Base-by-base conservation (phyloP, 1,140 invertebrate genomes). In the Bombus haemorrhoidalis region DNA sequence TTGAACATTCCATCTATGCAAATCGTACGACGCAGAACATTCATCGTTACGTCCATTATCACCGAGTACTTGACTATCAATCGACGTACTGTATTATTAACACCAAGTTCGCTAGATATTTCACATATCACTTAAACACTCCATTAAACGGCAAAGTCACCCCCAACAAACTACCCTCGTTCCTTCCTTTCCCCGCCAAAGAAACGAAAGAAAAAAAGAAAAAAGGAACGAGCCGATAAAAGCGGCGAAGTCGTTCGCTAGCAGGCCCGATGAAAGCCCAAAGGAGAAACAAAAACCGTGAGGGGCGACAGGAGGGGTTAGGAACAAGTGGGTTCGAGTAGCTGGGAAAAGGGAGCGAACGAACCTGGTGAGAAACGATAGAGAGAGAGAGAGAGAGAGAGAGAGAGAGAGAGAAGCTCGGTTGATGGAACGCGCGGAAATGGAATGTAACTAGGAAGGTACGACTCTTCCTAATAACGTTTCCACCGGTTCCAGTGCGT, bases 381-480 rank as follows among this genome's bases (percentile, higher is more conserved):
- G 69, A 75, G 28, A 5, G 13, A 34, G 15, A 12, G 78, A 66
- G n/a, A 66, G 62, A 34, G 32, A 13, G 32, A 12, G 13, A 47
- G 18, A 13, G 25, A 10, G 22, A 57, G 32, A 18, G 74, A 32
- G 64, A 66, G 64, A 37, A 34, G 18, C 83, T 90, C 83, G 59
- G 84, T 87, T 77, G 90, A 90, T 85, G 85, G 80, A 89, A 87
- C 77, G 57, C 68, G 69, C 85, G 89, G 83, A 91, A 89, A 90
- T 84, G 78, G 86, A 87, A 87, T 77, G 89, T 69, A 85, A 78
- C 68, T 81, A 78, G 86, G 74, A 82, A 84, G 68, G 43, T 66
- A 66, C 79, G 83, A 76, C 81, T 88, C 88, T 88, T 89, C 87
- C 87, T 89, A 89, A 88, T 88, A 89, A 89, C 47, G 47, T 53